phyloP scores from a whole-genome alignment of 2,113 vertebrate genomes.

The Dasyurus viverrinus region DNA sequence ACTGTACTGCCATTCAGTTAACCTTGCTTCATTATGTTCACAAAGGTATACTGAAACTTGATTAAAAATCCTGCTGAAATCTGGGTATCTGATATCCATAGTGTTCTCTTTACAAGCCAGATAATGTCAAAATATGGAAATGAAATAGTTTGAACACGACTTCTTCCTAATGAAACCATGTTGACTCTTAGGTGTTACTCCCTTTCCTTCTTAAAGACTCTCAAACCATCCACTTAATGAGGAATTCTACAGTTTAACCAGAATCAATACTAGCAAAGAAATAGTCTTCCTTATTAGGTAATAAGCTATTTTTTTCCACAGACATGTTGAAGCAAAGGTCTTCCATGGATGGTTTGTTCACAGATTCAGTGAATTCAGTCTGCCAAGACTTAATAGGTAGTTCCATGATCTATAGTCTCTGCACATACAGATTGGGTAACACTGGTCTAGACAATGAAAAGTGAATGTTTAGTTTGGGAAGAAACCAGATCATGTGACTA shows the following conservation, averaged over 20 bases:
- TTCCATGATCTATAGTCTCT: too few species aligned
- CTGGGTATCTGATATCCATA: not conserved
- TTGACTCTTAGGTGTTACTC: not conserved
- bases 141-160: not conserved
- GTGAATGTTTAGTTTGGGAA: too few species aligned
- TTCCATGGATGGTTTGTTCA: too few species aligned
- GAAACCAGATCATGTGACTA: too few species aligned
- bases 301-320: too few species aligned
- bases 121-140: not conserved
- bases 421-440: too few species aligned
- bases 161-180: not conserved
- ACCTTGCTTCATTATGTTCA: not conserved
- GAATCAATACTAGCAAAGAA: not conserved
- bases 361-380: too few species aligned
- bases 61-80: not conserved
- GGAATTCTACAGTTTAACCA: not conserved
- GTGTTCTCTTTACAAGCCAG: not conserved
- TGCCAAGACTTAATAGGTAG: too few species aligned
- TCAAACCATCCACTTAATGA: not conserved
- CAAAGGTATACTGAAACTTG: not conserved
- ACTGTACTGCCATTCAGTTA: not conserved
- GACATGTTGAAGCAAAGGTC: too few species aligned
- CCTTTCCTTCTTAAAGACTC: not conserved
- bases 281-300: not conserved
- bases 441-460: too few species aligned